Evolutionary conservation across 2,113 vertebrate genomes (phyloP), one percentile per base, ranked within the genome.

Genomic region (Pleuronectes platessa): DNA sequence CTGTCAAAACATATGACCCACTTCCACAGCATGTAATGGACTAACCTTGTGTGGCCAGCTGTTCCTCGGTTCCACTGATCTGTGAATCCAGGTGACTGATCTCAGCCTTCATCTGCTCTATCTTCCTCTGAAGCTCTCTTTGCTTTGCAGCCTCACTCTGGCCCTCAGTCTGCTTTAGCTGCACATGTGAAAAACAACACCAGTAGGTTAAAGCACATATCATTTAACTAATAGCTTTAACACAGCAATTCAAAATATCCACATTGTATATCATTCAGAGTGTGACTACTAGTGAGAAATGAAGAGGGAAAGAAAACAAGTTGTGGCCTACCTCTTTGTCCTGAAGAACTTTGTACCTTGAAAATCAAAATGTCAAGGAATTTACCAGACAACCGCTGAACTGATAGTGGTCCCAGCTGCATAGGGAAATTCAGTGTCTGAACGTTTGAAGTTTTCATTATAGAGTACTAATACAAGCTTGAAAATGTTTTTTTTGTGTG

Each of bases 21-120:
- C 35, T 55, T 8, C 49, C 4, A 49, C 10, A 1, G 4, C 12
- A 23, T 66, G 20, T 37, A 24, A 70, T n/a, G 56, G 66, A 56
- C 86, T 92, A 64, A 97, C 96, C 95, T 66, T 95, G 93, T 74
- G 89, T 65, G 47, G 91, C 85, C 13, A 95, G 78, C 62, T 96
- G 95, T 27, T 65, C 93, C 66, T 96, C 95, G 15, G 93, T 92
- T 58, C 86, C 90, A 61, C 91, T 91, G 56, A 95, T 93, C 78
- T 92, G 95, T 80, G 92, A 92, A 81, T 97, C 95, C 74, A 97
- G 81, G 47, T 96, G 92, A 67, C 84, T 76, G 54, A 96, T 92
- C 71, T 97, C 96, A 13, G 85, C 84, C 71, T 64, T 92, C 23
- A 96, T 88, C 68, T 91, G 93, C 59, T 91, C 78, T 0, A 95